A percentile compares a stretch with the other conserved stretches of the same genome.
Conservation (phyloP, 2,797 vertebrate species). For the Acridotheres tristis region DNA sequence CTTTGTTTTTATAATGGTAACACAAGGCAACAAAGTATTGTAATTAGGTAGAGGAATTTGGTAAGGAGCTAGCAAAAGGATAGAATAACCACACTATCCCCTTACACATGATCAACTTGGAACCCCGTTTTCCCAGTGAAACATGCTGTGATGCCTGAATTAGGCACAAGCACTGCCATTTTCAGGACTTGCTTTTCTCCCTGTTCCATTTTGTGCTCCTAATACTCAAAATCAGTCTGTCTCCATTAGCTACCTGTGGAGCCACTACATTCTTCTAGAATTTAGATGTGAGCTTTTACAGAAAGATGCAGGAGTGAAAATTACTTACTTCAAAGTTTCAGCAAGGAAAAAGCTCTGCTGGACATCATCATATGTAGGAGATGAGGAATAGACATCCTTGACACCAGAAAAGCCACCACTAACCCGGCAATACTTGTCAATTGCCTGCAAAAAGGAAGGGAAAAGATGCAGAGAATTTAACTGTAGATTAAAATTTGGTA, state of each 20-base stretch:
- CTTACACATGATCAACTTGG: not conserved
- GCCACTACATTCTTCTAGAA: not conserved
- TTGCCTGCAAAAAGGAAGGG: slow-evolving; percentile 82
- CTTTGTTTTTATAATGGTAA: not conserved
- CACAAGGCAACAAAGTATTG: not conserved
- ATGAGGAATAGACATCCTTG: slow-evolving; percentile 97
- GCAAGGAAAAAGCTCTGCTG: slow-evolving; percentile 99
- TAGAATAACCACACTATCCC: not conserved
- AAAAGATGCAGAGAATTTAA: not conserved
- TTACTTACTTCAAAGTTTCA: slow-evolving; percentile 95
- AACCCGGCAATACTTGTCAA: slow-evolving; percentile 95
- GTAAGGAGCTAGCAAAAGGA: not conserved
- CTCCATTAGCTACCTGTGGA: not conserved
- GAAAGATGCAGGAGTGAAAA: not conserved
- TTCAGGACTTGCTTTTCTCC: not conserved
- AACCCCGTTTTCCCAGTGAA: not conserved
- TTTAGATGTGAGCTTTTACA: not conserved
- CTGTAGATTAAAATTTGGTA: not conserved
- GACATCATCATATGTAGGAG: slow-evolving; percentile 93
- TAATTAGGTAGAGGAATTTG: not conserved
- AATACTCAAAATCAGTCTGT: not conserved
- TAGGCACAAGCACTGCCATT: not conserved
- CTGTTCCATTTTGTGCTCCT: not conserved
- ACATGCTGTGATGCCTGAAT: not conserved
- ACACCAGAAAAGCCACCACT: slow-evolving; percentile 97